Conservation (phyloP, 2,888 invertebrate species). For the Oligia strigilis region DNA sequence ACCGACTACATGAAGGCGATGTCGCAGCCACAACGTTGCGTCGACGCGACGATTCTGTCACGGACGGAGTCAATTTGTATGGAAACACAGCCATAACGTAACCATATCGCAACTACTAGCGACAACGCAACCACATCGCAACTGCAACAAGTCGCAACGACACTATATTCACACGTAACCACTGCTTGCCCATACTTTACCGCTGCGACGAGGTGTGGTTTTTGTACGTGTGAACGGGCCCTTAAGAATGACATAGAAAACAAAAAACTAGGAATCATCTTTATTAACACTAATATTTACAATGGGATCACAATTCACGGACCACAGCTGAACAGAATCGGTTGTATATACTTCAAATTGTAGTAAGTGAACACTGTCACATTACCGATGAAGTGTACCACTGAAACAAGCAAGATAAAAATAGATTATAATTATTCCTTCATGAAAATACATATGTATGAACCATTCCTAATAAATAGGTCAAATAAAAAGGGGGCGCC, state of each 20-base stretch:
- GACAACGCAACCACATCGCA: not conserved
- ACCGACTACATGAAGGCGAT: not conserved
- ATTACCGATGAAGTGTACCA: conserved; percentile 64
- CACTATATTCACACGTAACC: no score
- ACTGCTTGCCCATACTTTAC: no score
- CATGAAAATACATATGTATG: not conserved
- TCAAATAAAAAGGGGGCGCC: not conserved
- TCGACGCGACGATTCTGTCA: not conserved
- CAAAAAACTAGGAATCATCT: conserved; percentile 5
- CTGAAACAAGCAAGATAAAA: conserved; percentile 48
- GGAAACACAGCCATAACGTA: not conserved
- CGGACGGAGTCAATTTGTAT: not conserved
- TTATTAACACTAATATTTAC: conserved; percentile 45
- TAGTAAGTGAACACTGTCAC: conserved; percentile 64
- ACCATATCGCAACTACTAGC: not conserved
- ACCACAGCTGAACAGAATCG: conserved; percentile 47
- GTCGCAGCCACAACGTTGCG: not conserved
- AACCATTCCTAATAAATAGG: not conserved
- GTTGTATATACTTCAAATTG: conserved; percentile 67
- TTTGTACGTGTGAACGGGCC: not conserved
- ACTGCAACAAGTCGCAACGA: no score
- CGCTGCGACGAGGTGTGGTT: no score
- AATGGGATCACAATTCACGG: conserved; percentile 29
- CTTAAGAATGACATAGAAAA: not conserved
- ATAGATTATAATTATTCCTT: not conserved